phyloP scores from a whole-genome alignment of 2,888 invertebrate genomes.

The Caenorhabditis sp. region DNA sequence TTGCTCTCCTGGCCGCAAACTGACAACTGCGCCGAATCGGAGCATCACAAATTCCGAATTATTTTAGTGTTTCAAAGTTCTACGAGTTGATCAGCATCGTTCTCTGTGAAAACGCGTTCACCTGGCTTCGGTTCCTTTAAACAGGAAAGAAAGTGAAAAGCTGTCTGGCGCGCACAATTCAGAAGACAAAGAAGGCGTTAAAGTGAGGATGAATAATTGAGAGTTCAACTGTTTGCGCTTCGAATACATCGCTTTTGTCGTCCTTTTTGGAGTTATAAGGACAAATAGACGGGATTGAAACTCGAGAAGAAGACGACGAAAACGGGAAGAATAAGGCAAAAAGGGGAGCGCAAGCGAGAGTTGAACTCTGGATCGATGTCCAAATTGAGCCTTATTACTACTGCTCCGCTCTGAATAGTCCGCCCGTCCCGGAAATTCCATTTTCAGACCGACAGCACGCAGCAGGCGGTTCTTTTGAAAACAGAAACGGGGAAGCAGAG shows the following conservation, averaged over 20 bases:
- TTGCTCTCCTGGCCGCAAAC: neutral
- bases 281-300: constrained; percentile 24
- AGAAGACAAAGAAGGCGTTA: no score
- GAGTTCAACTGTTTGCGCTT: neutral
- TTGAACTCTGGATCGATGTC: constrained; percentile 29
- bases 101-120: neutral
- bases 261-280: constrained; percentile 1
- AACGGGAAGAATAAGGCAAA: neutral
- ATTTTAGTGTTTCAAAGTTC: no score
- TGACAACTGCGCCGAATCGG: no score
- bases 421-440: no score
- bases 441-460: no score
- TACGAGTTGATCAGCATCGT: no score
- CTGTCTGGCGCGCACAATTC: no score
- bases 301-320: constrained; percentile 20
- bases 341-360: neutral
- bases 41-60: no score
- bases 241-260: neutral
- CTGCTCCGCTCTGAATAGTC: no score
- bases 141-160: constrained; percentile 14
- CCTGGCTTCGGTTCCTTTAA: neutral
- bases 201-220: no score
- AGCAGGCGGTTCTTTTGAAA: no score
- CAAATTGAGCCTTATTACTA: constrained; percentile 48
- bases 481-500: no score